Evolutionary conservation across 2,113 vertebrate species (phyloP).

Genomic region (Chloroceryle aenea): DNA sequence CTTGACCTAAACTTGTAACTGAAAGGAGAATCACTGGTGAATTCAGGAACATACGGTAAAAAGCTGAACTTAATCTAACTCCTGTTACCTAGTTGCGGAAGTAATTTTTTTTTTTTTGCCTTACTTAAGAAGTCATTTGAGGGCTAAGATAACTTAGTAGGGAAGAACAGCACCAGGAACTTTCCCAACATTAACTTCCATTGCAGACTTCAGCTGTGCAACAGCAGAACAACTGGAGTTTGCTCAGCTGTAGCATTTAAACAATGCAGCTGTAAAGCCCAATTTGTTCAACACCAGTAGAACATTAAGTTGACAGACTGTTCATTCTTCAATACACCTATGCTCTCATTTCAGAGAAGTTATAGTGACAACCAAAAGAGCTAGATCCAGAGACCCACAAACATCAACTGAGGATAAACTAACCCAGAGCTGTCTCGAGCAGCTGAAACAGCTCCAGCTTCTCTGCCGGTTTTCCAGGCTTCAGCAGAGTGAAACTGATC

Average conservation of each 20-base stretch:
- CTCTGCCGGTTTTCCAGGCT: slow-evolving; percentile 50
- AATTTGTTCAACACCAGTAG: background rate
- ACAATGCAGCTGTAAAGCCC: background rate
- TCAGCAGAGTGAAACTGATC: slow-evolving; percentile 59
- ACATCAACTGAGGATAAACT: slow-evolving; percentile 36
- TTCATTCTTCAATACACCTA: slow-evolving; percentile 3
- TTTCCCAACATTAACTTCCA: slow-evolving; percentile 43
- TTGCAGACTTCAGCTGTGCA: background rate
- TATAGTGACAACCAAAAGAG: background rate
- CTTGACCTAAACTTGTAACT: slow-evolving; percentile 25
- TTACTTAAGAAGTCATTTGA: slow-evolving; percentile 7
- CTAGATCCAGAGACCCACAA: slow-evolving; percentile 2
- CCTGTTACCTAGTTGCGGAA: slow-evolving; percentile 24
- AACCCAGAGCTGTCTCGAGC: background rate
- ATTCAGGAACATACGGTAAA: slow-evolving; percentile 17
- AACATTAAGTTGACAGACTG: background rate
- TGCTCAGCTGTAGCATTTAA: background rate
- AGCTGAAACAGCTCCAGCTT: slow-evolving; percentile 42
- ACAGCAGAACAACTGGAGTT: background rate
- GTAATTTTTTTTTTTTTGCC: background rate
- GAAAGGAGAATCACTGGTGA: slow-evolving; percentile 24
- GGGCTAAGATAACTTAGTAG: slow-evolving; percentile 15
- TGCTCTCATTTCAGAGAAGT: background rate
- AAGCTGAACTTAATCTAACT: background rate
- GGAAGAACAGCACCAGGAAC: background rate